Base-by-base conservation (phyloP, 2,113 vertebrate genomes). In the Eulacestoma nigropectus region DNA sequence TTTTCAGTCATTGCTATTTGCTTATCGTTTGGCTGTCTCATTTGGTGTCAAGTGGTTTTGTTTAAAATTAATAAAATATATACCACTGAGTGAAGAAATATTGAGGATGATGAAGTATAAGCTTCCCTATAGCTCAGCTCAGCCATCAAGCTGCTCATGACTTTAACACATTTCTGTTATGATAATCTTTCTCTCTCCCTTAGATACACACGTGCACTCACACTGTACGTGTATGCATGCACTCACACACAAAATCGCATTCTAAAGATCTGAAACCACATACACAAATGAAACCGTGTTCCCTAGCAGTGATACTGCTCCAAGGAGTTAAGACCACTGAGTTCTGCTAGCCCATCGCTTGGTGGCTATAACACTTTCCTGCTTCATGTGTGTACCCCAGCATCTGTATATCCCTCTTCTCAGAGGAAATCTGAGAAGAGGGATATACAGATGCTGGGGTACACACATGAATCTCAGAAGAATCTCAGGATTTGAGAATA, bases 31-130 rank as follows among this genome's bases (percentile, higher is more conserved):
- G 39, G 30, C 50, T 95, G 59, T n/a, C 59, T 93, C 7, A 15
- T 65, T 90, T 95, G 64, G 63, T 95, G 68, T 83, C 42, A 95
- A 81, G 65, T 59, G 39, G 22, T 59, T 95, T 87, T 84, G 46
- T 90, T 96, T 74, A 42, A 92, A 88, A 84, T 86, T 77, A 87
- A 77, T 85, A 84, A 96, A 95, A 76, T 89, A 46, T 29, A 56
- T 88, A 83, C 74, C 63, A 59, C 64, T 88, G 85, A 96, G 78
- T 67, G 91, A 91, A 96, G 72, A 89, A 92, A 88, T 96, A 76
- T 9, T 85, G 55, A 93, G 79, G 90, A 90, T 49, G 42, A 60
- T 84, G 74, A 85, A 94, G 41, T 64, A 82, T 87, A 85, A 64
- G 50, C 75, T 95, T 69, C 49, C 46, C 79, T 67, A 25, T 50